These are phyloP conservation scores for Phrynocephalus versicolor DNA, from an alignment of 2,113 vertebrate species.

Conservation along the genomic window DNA sequence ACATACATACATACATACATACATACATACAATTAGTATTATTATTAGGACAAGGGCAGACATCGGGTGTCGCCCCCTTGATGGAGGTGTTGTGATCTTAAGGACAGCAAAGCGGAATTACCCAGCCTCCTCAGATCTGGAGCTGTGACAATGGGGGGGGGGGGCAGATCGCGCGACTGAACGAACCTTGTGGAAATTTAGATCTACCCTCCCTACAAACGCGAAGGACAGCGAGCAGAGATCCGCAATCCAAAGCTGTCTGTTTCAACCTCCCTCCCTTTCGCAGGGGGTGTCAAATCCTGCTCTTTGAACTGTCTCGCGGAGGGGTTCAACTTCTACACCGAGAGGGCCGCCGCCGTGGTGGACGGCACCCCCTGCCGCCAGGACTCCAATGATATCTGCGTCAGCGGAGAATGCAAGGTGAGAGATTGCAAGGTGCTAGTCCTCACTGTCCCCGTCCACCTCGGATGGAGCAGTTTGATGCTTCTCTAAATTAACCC, in stretches of 20 bases:
- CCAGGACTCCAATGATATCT: slow-evolving; percentile 92
- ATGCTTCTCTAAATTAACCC: neutral
- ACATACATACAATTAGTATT: too few species aligned
- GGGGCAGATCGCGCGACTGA: too few species aligned
- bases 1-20: too few species aligned
- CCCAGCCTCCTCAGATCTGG: too few species aligned
- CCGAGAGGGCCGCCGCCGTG: slow-evolving; percentile 91
- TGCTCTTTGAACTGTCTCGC: slow-evolving; percentile 96
- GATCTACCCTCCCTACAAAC: too few species aligned
- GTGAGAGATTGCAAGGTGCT: slow-evolving; percentile 61
- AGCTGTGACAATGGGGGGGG: too few species aligned
- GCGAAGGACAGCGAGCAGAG: neutral
- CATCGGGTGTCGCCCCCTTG: too few species aligned
- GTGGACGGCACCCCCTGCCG: slow-evolving; percentile 91
- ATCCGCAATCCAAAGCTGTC: neutral
- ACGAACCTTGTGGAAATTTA: too few species aligned
- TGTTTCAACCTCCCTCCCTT: slow-evolving; percentile 12
- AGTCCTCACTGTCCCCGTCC: neutral
- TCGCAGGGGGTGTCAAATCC: slow-evolving; percentile 93
- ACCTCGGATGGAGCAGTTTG: too few species aligned
- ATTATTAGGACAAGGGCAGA: too few species aligned
- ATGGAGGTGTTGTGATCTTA: too few species aligned
- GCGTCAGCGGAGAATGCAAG: slow-evolving; percentile 97
- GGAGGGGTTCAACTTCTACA: slow-evolving; percentile 98
- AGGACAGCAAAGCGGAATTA: too few species aligned